Evolutionary conservation across 2,888 invertebrate species (phyloP).

Genomic region (Hoplodrina ambigua): DNA sequence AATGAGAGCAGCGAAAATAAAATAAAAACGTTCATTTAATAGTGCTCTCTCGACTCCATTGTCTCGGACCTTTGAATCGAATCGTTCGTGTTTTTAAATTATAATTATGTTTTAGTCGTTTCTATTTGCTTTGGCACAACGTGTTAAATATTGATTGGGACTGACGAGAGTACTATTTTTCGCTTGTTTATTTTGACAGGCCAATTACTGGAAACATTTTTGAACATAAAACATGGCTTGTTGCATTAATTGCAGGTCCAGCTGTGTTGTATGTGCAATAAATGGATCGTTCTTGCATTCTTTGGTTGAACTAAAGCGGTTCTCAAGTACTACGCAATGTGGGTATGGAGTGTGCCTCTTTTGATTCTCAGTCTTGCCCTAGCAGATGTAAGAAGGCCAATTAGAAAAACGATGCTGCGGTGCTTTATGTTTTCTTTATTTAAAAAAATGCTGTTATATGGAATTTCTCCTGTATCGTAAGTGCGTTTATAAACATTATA

Average conservation of each 20-base stretch:
- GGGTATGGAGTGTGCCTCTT: not conserved
- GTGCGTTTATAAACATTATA: too few relatives aligned
- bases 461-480: too few relatives aligned
- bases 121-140: conserved; percentile 57
- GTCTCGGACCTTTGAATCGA: conserved; percentile 71
- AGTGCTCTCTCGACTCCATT: conserved; percentile 72
- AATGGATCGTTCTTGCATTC: conserved; percentile 22
- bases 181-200: conserved; percentile 44
- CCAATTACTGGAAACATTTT: conserved; percentile 51
- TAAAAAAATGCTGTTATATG: too few relatives aligned
- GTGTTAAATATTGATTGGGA: conserved; percentile 45
- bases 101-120: conserved; percentile 66
- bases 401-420: too few relatives aligned
- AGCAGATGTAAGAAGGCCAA: too few relatives aligned
- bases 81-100: conserved; percentile 68
- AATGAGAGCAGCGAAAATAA: conserved; percentile 82
- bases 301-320: conserved; percentile 1
- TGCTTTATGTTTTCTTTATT: too few relatives aligned
- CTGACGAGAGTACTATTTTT: conserved; percentile 32
- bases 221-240: conserved; percentile 27
- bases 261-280: conserved; percentile 21
- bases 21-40: conserved; percentile 76
- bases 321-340: not conserved
- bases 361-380: not conserved
- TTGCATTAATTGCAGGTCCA: conserved; percentile 33